Conservation (phyloP, 2,797 vertebrate species). For the Spinibarbus caldwelli region DNA sequence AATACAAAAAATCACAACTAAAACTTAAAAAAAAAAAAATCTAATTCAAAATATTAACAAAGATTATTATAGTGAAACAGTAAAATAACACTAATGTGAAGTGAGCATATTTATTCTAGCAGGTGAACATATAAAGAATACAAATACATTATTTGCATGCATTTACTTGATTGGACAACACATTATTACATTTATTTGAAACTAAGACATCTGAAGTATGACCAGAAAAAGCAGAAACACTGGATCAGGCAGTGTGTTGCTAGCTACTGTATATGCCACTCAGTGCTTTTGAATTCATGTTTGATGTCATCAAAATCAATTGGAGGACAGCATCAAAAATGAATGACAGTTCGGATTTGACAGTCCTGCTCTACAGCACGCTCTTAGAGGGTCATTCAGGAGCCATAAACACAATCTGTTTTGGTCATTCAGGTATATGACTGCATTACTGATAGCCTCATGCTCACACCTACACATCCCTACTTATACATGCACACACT, state of each 20-base stretch:
- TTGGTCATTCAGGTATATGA: not conserved
- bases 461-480: constrained; percentile 30
- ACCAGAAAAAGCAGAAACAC: not conserved
- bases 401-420: not conserved
- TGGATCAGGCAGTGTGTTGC: not conserved
- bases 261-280: not conserved
- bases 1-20: not conserved
- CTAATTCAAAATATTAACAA: no score
- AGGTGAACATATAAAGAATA: not conserved
- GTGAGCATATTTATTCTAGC: not conserved
- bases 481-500: constrained; percentile 23
- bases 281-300: not conserved
- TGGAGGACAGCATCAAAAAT: not conserved
- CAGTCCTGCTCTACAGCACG: not conserved
- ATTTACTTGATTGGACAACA: not conserved
- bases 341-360: not conserved
- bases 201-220: not conserved
- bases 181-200: not conserved
- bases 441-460: not conserved
- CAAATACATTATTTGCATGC: no score
- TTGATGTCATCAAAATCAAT: not conserved
- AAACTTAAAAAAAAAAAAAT: no score
- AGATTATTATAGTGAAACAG: no score
- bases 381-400: not conserved
- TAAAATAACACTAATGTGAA: no score